Evolutionary conservation across 2,113 vertebrate species (phyloP).

Genomic region (Falcunculus frontatus): DNA sequence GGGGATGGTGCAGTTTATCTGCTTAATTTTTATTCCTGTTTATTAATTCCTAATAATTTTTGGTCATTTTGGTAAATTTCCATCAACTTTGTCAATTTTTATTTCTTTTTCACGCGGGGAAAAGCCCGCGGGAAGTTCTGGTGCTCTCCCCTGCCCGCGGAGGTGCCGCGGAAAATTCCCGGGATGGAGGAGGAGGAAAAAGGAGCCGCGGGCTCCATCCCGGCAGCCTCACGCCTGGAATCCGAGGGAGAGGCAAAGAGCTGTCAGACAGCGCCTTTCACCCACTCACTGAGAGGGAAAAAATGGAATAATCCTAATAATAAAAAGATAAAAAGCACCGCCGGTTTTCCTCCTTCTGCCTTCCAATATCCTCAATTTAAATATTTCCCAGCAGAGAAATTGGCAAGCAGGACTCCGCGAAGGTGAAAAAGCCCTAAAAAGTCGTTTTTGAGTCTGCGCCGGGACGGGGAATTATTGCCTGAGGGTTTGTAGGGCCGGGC

Average conservation of each 20-base stretch:
- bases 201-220: background rate
- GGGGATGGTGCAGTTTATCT: no score
- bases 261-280: background rate
- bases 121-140: background rate
- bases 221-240: background rate
- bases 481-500: background rate
- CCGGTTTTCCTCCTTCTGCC: background rate
- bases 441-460: background rate
- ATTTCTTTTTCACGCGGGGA: accelerated
- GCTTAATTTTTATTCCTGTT: background rate
- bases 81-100: background rate
- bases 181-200: background rate
- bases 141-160: background rate
- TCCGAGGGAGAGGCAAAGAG: background rate
- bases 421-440: background rate
- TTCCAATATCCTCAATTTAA: background rate
- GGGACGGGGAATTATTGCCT: background rate
- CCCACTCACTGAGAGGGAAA: background rate
- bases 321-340: background rate
- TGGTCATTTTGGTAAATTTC: background rate
- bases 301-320: background rate
- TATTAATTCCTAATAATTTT: background rate
- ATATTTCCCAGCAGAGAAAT: background rate
- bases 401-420: background rate
- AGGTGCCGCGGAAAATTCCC: background rate